Evolutionary conservation across 2,888 invertebrate genomes (phyloP).

Genomic region (Listrodromus nycthemerus): DNA sequence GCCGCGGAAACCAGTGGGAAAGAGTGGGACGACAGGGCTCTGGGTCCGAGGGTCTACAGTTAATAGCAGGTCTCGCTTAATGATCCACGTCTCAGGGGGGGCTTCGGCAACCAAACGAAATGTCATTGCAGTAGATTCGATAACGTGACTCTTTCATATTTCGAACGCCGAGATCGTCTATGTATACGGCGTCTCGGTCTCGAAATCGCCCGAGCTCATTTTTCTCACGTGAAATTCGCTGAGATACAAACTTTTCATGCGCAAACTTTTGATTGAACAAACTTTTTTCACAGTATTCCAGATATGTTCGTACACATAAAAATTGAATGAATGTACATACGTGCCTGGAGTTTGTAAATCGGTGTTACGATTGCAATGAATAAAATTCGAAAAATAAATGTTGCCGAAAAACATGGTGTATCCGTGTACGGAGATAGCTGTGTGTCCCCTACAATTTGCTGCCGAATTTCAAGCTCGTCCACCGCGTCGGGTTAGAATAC

Average conservation of each 20-base stretch:
- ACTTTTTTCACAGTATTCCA: no score
- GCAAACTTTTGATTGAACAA: no score
- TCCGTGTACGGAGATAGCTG: neutral
- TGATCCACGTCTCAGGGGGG: slow-evolving; percentile 76
- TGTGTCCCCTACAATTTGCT: slow-evolving; percentile 61
- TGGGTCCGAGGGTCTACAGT: slow-evolving; percentile 72
- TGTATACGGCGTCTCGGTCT: neutral
- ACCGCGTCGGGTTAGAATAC: slow-evolving; percentile 54
- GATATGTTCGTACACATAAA: neutral
- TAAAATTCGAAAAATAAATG: slow-evolving; percentile 15
- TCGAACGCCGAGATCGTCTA: slow-evolving; percentile 31
- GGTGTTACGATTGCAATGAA: slow-evolving; percentile 17
- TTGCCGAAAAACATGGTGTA: slow-evolving; percentile 3
- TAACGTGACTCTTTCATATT: slow-evolving; percentile 71
- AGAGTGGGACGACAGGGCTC: slow-evolving; percentile 35
- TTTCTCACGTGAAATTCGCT: neutral
- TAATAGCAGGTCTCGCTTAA: slow-evolving; percentile 83
- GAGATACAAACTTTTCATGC: no score
- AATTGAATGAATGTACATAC: neutral
- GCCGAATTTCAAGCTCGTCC: slow-evolving; percentile 62
- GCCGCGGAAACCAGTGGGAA: slow-evolving; percentile 49
- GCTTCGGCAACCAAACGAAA: slow-evolving; percentile 77
- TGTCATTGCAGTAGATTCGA: slow-evolving; percentile 83
- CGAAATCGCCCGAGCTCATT: slow-evolving; percentile 5
- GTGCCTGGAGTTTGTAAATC: neutral